A percentile compares a stretch with the other conserved stretches of the same genome.
Evolutionary conservation across 1,140 invertebrate genomes (phyloP).

Genomic region (Eufriesea mexicana): DNA sequence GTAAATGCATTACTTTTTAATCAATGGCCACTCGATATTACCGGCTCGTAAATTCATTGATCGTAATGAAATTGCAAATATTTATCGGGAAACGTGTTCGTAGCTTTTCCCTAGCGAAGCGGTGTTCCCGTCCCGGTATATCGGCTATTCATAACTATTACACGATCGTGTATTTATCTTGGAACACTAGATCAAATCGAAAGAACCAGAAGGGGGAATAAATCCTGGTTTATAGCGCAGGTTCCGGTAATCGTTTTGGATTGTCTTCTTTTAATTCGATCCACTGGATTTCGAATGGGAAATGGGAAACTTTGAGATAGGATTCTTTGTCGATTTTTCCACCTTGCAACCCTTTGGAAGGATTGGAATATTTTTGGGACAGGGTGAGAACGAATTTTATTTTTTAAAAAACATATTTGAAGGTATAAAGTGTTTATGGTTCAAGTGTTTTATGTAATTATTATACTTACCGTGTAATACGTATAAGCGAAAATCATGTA

Average conservation of each 20-base stretch:
- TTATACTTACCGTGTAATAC: too few relatives aligned
- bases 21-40: conserved; percentile 15
- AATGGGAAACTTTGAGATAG: too few relatives aligned
- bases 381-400: too few relatives aligned
- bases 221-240: not conserved
- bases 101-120: not conserved
- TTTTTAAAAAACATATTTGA: too few relatives aligned
- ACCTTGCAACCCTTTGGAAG: too few relatives aligned
- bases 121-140: not conserved
- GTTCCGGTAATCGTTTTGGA: not conserved
- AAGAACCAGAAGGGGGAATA: not conserved
- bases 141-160: conserved; percentile 1
- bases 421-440: too few relatives aligned
- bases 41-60: conserved; percentile 11
- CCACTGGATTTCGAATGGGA: too few relatives aligned
- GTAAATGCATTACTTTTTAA: conserved; percentile 12
- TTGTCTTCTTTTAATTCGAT: not conserved
- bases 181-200: not conserved
- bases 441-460: too few relatives aligned
- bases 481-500: too few relatives aligned
- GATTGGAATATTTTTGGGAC: too few relatives aligned
- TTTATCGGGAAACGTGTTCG: not conserved
- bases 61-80: conserved; percentile 18
- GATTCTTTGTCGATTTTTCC: too few relatives aligned
- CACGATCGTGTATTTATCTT: conserved; percentile 2